phyloP scores from a whole-genome alignment of 2,797 vertebrate species.

The Iguana delicatissima region DNA sequence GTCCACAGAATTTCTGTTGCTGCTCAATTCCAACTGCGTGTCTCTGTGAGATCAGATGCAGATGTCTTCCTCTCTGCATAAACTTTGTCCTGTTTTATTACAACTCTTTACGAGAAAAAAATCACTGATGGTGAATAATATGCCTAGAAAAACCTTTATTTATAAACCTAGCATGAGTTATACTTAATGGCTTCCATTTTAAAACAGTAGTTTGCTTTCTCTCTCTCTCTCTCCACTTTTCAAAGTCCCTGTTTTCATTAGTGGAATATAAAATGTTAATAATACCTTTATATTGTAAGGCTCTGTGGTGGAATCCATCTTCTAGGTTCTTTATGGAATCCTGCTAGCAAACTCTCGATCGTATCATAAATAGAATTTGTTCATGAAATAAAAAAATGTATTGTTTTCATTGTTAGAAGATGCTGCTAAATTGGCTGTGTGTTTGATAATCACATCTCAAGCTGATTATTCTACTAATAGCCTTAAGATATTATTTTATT shows the following conservation, averaged over 20 bases:
- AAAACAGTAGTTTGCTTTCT: slow-evolving; percentile 65
- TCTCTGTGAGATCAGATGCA: background rate
- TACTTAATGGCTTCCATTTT: slow-evolving; percentile 70
- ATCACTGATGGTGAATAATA: slow-evolving; percentile 53
- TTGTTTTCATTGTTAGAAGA: slow-evolving; percentile 82
- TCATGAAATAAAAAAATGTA: slow-evolving; percentile 79
- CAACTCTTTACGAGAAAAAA: background rate
- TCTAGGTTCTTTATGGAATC: slow-evolving; percentile 63
- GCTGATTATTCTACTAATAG: slow-evolving; percentile 91
- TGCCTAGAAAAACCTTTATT: slow-evolving; percentile 58
- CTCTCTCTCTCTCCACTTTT: background rate
- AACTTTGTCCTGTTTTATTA: background rate
- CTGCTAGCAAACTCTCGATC: slow-evolving; percentile 64
- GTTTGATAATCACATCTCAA: slow-evolving; percentile 92
- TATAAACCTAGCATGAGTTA: slow-evolving; percentile 64
- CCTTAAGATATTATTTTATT: slow-evolving; percentile 93
- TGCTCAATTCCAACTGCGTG: background rate
- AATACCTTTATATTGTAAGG: slow-evolving; percentile 64
- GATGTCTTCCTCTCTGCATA: background rate
- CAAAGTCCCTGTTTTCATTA: slow-evolving; percentile 73
- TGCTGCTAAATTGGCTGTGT: slow-evolving; percentile 79
- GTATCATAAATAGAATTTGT: slow-evolving; percentile 77
- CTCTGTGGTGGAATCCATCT: slow-evolving; percentile 52
- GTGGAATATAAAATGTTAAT: slow-evolving; percentile 65
- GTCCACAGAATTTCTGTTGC: background rate